Evolutionary conservation across 2,888 invertebrate genomes (phyloP).

Genomic region (Blastobasis adustella): DNA sequence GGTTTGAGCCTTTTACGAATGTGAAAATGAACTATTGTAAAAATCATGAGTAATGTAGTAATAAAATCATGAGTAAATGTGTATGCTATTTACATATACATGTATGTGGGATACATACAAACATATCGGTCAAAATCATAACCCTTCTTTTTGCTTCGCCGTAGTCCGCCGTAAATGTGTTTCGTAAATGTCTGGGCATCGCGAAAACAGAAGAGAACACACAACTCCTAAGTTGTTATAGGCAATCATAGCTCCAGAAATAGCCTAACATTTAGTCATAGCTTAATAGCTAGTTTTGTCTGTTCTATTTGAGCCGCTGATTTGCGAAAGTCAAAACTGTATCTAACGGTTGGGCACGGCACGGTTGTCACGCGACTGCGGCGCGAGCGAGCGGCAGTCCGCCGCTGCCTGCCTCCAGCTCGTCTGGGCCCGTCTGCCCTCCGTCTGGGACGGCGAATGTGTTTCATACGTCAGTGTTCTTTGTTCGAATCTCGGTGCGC

Average conservation of each 20-base stretch:
- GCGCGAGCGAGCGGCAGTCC: constrained; percentile 25
- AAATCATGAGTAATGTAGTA: too few species aligned
- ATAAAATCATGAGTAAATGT: too few species aligned
- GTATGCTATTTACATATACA: too few species aligned
- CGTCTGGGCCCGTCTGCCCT: background rate
- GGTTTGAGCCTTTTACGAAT: too few species aligned
- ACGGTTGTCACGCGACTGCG: constrained; percentile 50
- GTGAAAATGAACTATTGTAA: too few species aligned
- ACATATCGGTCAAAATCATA: background rate
- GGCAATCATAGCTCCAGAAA: background rate
- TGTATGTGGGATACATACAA: too few species aligned
- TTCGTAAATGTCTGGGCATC: background rate
- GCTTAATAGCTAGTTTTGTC: constrained; percentile 40
- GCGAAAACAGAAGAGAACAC: background rate
- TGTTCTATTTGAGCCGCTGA: constrained; percentile 37
- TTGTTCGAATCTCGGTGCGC: background rate
- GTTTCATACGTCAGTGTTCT: background rate
- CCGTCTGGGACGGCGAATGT: background rate
- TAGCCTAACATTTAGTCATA: constrained; percentile 2
- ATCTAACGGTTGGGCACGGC: constrained; percentile 57
- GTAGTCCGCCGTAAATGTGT: background rate
- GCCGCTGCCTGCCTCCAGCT: constrained; percentile 1
- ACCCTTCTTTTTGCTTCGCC: background rate
- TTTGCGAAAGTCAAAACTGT: constrained; percentile 54
- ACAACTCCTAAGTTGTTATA: background rate